These are phyloP conservation scores for Brachystomella parvula DNA, from an alignment of 1,140 invertebrate species.

Conservation along the genomic window DNA sequence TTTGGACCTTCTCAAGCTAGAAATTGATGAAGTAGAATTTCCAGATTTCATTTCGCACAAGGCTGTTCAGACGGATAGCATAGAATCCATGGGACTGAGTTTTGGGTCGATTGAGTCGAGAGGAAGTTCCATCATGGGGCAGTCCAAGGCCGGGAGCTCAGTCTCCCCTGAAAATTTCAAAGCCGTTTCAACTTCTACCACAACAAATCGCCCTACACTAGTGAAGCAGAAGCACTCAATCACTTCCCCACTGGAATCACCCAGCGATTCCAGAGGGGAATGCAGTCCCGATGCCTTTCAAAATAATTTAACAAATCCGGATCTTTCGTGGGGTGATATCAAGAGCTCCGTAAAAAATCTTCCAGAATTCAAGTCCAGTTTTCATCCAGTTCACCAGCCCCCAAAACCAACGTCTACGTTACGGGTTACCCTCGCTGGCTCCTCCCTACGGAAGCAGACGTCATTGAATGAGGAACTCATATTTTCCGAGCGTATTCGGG, in stretches of 20 bases:
- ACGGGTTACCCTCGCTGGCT: constrained; percentile 40
- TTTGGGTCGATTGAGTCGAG: neutral
- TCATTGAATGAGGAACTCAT: constrained; percentile 83
- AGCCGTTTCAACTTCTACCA: neutral
- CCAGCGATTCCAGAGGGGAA: neutral
- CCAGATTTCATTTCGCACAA: constrained; percentile 27
- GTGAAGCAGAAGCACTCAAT: constrained; percentile 73
- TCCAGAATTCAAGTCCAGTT: constrained; percentile 44
- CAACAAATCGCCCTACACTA: constrained; percentile 53
- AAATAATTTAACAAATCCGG: too few species aligned
- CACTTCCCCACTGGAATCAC: constrained; percentile 50
- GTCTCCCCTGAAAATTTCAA: neutral
- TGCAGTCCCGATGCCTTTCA: neutral
- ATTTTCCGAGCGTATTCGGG: constrained; percentile 65
- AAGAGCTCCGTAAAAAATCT: constrained; percentile 26
- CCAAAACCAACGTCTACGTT: constrained; percentile 44
- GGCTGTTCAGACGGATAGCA: constrained; percentile 27
- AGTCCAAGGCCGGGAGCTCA: neutral
- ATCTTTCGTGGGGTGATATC: constrained; percentile 23
- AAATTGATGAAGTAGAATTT: neutral
- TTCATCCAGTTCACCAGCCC: constrained; percentile 36
- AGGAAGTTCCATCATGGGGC: neutral
- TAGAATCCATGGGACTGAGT: constrained; percentile 35
- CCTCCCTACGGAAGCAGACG: constrained; percentile 63
- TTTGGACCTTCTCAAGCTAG: neutral